Evolutionary conservation across 1,140 invertebrate species (phyloP), one percentile per base, ranked within the genome.

Genomic region (Temnothorax nylanderi): DNA sequence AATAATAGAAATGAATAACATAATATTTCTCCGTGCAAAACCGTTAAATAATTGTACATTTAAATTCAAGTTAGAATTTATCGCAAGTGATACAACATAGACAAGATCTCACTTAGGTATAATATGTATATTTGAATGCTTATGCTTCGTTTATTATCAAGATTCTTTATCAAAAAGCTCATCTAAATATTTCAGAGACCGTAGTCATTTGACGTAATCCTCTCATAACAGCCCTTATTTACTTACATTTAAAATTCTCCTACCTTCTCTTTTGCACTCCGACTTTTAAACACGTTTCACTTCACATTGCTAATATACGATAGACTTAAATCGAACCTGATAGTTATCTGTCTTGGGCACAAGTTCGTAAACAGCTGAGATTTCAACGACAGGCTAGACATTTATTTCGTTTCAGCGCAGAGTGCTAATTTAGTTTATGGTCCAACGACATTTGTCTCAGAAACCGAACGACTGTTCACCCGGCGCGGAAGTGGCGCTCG

Each of bases 371-470:
- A 75, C 69, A 75, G 69, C 41, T 37, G 26, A 49, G 54, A 60
- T 18, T 41, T 75, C 44, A 34, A 58, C 69, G 80, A 34, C 41
- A 84, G 51, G 4, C 54, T 11, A 32, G 54, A 18, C 67, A 26
- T 74, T 84, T 62, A 26, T 74, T 84, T 62, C 80, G 54, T 75
- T 84, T 74, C 80, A 82, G 54, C 41, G 67, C 26, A 26, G 58
- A 84, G 80, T 84, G 69, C 80, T 84, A 84, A 84, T 84, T 84
- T 75, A 60, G 54, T 84, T 84, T 84, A 84, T 84, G 80, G 80
- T 84, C 69, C 41, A 49, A n/a, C 54, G 69, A 84, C 80, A 84
- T 84, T 84, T 84, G 54, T 84, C 69, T 74, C 69, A 44, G 44
- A 34, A 82, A 32, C 49, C 56, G 47, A 82, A 82, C 67, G 51